Evolutionary conservation across 1,140 invertebrate genomes (phyloP).

Genomic region (Zaprionus lachaisei): DNA sequence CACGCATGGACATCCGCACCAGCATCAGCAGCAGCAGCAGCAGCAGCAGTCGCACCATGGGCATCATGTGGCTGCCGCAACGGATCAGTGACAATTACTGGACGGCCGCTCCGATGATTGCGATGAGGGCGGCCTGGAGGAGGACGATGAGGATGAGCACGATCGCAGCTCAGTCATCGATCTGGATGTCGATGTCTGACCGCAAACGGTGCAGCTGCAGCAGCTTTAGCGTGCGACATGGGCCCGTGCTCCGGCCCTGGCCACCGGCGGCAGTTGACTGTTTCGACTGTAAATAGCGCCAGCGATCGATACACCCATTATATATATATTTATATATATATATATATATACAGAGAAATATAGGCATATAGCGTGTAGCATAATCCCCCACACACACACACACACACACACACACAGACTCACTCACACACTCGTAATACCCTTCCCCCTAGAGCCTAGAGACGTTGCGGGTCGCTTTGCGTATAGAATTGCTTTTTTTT

Average conservation of each 20-base stretch:
- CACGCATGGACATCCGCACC: conserved; percentile 45
- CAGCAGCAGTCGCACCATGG: conserved; percentile 35
- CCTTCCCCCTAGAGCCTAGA: conserved; percentile 43
- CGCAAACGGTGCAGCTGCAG: conserved; percentile 56
- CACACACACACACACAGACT: conserved; percentile 9
- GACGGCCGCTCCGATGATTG: conserved; percentile 77
- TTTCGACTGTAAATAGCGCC: conserved; percentile 48
- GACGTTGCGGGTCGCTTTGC: conserved; percentile 47
- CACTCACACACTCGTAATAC: conserved; percentile 25
- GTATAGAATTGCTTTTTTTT: conserved; percentile 50
- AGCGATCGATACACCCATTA: conserved; percentile 37
- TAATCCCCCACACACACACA: conserved; percentile 35
- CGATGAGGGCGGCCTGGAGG: conserved; percentile 66
- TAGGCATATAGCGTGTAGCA: conserved; percentile 47
- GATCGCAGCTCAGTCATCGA: conserved; percentile 81
- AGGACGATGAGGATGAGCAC: conserved; percentile 66
- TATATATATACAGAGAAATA: conserved; percentile 23
- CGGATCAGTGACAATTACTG: conserved; percentile 84
- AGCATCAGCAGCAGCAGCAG: conserved; percentile 25
- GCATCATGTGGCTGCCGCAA: conserved; percentile 35
- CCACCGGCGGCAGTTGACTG: conserved; percentile 25
- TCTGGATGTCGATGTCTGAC: conserved; percentile 83
- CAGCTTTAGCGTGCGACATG: conserved; percentile 60
- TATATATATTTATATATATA: conserved; percentile 38
- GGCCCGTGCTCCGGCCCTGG: conserved; percentile 20